Evolutionary conservation across 2,797 vertebrate species (phyloP).

Genomic region (Nyctibius grandis): DNA sequence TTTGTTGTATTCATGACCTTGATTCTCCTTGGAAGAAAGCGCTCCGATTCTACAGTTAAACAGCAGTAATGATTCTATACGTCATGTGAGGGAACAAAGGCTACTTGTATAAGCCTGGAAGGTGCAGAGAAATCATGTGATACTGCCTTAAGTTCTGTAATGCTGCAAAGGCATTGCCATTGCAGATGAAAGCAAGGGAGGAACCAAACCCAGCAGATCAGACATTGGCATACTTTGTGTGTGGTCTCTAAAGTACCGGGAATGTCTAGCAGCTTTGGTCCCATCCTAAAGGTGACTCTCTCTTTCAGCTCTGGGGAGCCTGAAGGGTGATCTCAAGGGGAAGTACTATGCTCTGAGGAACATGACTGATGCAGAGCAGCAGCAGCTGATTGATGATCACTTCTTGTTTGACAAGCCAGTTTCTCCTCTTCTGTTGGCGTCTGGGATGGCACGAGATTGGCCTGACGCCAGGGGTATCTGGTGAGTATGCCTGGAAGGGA

Average conservation of each 20-base stretch:
- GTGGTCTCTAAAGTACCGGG: not conserved
- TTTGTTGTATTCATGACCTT: too few relatives aligned
- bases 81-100: too few relatives aligned
- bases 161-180: not conserved
- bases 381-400: conserved; percentile 96
- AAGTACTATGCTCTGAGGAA: conserved; percentile 91
- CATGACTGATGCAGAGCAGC: conserved; percentile 92
- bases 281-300: not conserved
- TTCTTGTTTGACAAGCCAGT: conserved; percentile 97
- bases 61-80: too few relatives aligned
- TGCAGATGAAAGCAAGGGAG: conserved; percentile 23
- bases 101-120: not conserved
- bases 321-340: conserved; percentile 91
- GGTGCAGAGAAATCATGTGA: conserved; percentile 22
- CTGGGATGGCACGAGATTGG: conserved; percentile 95
- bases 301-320: conserved; percentile 81
- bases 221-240: not conserved
- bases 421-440: conserved; percentile 91
- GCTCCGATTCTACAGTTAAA: too few relatives aligned
- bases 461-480: conserved; percentile 94
- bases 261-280: not conserved
- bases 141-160: not conserved
- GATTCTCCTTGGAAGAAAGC: too few relatives aligned
- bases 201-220: not conserved
- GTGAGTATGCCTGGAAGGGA: conserved; percentile 68